These are phyloP conservation scores for Neoascia interrupta DNA, from an alignment of 2,888 invertebrate genomes.

Conservation along the genomic window DNA sequence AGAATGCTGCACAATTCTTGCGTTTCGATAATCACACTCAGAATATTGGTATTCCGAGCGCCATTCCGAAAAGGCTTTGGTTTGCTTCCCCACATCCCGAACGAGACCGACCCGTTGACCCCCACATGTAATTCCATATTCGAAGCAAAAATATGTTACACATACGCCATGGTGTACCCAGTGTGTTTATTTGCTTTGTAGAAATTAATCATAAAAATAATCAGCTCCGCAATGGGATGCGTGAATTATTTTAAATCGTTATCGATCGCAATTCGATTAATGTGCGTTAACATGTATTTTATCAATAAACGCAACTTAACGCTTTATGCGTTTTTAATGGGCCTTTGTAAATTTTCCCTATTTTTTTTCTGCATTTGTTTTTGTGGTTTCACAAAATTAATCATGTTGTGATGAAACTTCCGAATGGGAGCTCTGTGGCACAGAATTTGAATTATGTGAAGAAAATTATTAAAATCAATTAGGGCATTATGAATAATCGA, in stretches of 20 bases:
- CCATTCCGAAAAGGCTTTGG: conserved; percentile 36
- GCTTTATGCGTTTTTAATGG: conserved; percentile 31
- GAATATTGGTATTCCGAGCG: conserved; percentile 48
- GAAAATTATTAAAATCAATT: no score
- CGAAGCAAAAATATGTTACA: conserved; percentile 18
- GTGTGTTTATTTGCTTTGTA: not conserved
- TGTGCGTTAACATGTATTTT: conserved; percentile 12
- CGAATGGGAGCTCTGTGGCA: no score
- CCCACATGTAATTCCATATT: not conserved
- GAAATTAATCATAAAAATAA: conserved; percentile 20
- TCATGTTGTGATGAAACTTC: not conserved
- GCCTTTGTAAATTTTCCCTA: not conserved
- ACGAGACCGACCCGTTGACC: not conserved
- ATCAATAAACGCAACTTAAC: conserved; percentile 21
- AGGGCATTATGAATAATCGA: no score
- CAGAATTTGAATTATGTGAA: no score
- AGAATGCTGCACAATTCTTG: conserved; percentile 19
- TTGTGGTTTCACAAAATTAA: conserved; percentile 1
- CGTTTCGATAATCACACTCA: conserved; percentile 10
- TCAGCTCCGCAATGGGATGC: conserved; percentile 4
- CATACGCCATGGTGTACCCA: conserved; percentile 38
- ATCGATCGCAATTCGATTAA: conserved; percentile 38
- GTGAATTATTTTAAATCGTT: conserved; percentile 30
- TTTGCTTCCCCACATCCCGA: conserved; percentile 2
- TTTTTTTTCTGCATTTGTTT: no score